Percentiles rank a stretch among this genome's conserved stretches.
These are phyloP conservation scores for Mystacides longicornis DNA, from an alignment of 2,888 invertebrate genomes.

Conservation along the genomic window DNA sequence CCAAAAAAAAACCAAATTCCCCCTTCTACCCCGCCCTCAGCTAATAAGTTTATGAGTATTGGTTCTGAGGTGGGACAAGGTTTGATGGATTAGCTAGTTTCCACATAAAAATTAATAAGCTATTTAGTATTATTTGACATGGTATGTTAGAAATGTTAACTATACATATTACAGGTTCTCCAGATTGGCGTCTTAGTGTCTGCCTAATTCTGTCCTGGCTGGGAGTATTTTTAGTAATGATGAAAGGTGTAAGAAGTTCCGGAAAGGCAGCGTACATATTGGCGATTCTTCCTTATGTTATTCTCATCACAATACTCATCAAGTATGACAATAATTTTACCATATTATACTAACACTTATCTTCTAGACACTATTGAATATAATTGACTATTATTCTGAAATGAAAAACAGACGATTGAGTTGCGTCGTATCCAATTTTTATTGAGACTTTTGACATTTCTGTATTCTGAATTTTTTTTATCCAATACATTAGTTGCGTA, in stretches of 20 bases:
- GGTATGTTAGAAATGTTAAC: not conserved
- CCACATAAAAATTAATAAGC: not conserved
- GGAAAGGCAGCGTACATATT: constrained; percentile 83
- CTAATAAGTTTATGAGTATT: too few relatives aligned
- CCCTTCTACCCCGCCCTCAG: too few relatives aligned
- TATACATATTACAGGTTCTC: constrained; percentile 39
- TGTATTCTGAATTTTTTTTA: too few relatives aligned
- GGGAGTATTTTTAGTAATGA: constrained; percentile 59
- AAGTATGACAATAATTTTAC: constrained; percentile 32
- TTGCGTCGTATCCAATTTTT: not conserved
- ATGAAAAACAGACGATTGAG: not conserved
- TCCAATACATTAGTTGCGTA: too few relatives aligned
- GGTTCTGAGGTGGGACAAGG: too few relatives aligned
- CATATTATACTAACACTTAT: not conserved
- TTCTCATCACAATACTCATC: constrained; percentile 66
- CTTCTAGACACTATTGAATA: not conserved
- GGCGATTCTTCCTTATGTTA: constrained; percentile 76
- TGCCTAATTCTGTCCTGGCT: constrained; percentile 63
- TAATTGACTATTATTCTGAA: not conserved
- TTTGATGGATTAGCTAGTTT: too few relatives aligned
- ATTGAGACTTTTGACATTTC: too few relatives aligned
- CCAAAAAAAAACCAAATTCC: too few relatives aligned
- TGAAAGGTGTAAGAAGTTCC: constrained; percentile 68
- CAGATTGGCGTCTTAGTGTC: constrained; percentile 62
- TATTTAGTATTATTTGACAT: not conserved